phyloP scores from a whole-genome alignment of 1,140 invertebrate genomes.

The Orchesella cincta region DNA sequence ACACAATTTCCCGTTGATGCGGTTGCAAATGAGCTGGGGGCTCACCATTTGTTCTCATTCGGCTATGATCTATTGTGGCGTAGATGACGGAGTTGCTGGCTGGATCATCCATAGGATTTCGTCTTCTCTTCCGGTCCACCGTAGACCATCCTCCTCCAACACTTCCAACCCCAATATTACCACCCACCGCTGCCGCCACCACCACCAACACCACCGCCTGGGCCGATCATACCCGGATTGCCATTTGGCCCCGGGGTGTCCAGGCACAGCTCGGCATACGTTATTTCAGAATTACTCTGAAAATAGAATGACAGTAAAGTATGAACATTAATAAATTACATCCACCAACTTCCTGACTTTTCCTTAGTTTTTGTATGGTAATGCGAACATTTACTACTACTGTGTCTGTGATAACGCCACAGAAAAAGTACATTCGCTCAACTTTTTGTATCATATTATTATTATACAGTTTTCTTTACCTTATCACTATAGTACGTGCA shows the following conservation, averaged over 20 bases:
- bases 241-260: slow-evolving; percentile 46
- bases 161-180: slow-evolving; percentile 25
- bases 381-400: no score
- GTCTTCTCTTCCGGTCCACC: slow-evolving; percentile 45
- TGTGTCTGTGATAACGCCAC: no score
- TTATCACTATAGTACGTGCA: slow-evolving; percentile 51
- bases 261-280: slow-evolving; percentile 70
- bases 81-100: slow-evolving; percentile 45
- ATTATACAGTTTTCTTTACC: slow-evolving; percentile 34
- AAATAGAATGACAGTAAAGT: slow-evolving; percentile 30
- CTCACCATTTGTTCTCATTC: slow-evolving; percentile 47
- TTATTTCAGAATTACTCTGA: slow-evolving; percentile 64
- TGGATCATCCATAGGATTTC: slow-evolving; percentile 46
- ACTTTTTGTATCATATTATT: slow-evolving; percentile 49
- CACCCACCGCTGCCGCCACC: neutral
- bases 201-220: neutral
- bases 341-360: no score
- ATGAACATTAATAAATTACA: slow-evolving; percentile 13
- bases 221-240: neutral
- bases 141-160: slow-evolving; percentile 40
- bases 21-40: slow-evolving; percentile 49
- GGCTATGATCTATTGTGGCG: slow-evolving; percentile 49
- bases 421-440: no score
- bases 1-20: slow-evolving; percentile 73
- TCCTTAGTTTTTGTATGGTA: no score